These are phyloP conservation scores for Rhynchophorus ferrugineus DNA, from an alignment of 1,140 invertebrate species.

Conservation along the genomic window DNA sequence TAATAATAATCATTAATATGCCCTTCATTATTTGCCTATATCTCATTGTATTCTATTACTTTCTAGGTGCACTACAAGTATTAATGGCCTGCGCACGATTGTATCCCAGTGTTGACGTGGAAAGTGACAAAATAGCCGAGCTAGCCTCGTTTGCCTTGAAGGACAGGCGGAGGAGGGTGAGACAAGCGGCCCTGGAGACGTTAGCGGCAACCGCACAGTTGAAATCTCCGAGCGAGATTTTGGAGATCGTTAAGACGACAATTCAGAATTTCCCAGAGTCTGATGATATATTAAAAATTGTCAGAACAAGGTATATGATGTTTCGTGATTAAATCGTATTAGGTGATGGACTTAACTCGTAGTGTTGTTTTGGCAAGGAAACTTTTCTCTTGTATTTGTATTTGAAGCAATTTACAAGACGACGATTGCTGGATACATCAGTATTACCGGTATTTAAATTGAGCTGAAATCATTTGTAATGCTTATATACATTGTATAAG, in stretches of 20 bases:
- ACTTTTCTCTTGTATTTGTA: no score
- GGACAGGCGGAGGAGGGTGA: conserved; percentile 63
- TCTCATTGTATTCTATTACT: conserved; percentile 1
- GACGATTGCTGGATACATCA: no score
- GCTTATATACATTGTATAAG: no score
- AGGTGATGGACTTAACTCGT: no score
- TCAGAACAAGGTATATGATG: conserved; percentile 40
- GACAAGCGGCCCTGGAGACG: conserved; percentile 74
- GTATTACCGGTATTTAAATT: no score
- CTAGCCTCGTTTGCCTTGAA: conserved; percentile 51
- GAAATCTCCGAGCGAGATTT: conserved; percentile 47
- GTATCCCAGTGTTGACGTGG: conserved; percentile 75
- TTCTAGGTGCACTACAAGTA: conserved; percentile 61
- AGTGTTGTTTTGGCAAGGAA: no score
- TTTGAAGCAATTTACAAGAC: no score
- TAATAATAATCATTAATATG: background rate
- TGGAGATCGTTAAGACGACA: conserved; percentile 44
- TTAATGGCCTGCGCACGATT: conserved; percentile 68
- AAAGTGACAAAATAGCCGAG: conserved; percentile 53
- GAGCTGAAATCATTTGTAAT: no score
- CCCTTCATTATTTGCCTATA: background rate
- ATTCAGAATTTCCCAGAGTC: conserved; percentile 41
- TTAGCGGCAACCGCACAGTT: conserved; percentile 70
- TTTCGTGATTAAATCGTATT: background rate
- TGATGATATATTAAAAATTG: conserved; percentile 44